A percentile compares a stretch with the other conserved stretches of the same genome.
phyloP scores from a whole-genome alignment of 2,113 vertebrate genomes.

The Potamarius usumacintae region DNA sequence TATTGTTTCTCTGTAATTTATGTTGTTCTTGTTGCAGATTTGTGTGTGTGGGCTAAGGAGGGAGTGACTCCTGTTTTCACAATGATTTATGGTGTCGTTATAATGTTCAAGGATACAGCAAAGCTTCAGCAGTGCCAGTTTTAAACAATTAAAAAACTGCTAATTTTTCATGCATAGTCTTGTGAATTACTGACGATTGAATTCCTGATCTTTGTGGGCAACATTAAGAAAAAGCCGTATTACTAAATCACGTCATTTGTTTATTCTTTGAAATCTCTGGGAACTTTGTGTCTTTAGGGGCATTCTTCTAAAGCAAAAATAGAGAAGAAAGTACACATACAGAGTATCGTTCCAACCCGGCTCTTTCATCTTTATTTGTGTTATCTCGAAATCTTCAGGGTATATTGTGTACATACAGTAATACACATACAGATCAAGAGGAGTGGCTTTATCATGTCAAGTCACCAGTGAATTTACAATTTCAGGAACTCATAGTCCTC shows the following conservation, averaged over 20 bases:
- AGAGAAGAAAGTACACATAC: not conserved
- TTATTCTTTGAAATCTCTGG: not conserved
- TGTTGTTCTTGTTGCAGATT: not conserved
- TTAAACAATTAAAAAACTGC: not conserved
- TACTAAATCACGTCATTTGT: not conserved
- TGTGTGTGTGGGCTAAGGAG: not conserved
- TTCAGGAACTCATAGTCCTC: not conserved
- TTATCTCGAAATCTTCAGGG: not conserved
- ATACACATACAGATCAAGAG: not conserved
- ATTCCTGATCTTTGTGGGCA: not conserved
- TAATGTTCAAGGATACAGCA: not conserved
- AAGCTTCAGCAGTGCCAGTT: not conserved
- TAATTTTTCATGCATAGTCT: not conserved
- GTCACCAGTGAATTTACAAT: not conserved
- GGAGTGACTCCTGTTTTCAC: not conserved
- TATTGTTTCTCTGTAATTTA: not conserved
- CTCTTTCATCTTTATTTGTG: not conserved
- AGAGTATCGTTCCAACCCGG: not conserved
- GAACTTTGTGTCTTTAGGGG: not conserved
- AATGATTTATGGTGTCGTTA: conserved; percentile 2
- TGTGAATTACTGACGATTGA: not conserved
- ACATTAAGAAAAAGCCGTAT: not conserved
- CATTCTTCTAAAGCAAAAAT: not conserved
- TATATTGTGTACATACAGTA: not conserved
- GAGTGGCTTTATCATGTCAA: not conserved